Evolutionary conservation across 2,888 invertebrate genomes (phyloP).

Genomic region (Meteorus cinctellus): DNA sequence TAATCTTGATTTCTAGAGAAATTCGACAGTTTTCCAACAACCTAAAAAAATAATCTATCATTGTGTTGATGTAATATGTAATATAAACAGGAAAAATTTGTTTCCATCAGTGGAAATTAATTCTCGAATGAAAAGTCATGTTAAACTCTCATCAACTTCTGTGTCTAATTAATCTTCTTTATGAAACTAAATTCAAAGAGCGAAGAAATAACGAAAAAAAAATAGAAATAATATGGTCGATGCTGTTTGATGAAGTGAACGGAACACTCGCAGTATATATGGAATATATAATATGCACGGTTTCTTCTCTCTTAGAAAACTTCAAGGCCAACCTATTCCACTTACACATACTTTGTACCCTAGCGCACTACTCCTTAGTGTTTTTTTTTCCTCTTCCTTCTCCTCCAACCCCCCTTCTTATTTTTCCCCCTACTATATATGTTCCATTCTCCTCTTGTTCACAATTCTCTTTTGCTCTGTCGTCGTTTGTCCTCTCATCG

Average conservation of each 20-base stretch:
- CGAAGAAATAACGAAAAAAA: background rate
- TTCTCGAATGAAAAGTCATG: no score
- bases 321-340: constrained; percentile 61
- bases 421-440: background rate
- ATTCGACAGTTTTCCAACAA: no score
- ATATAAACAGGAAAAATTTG: no score
- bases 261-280: constrained; percentile 24
- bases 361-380: constrained; percentile 45
- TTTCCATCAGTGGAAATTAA: no score
- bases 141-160: background rate
- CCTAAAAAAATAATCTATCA: no score
- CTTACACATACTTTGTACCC: constrained; percentile 52
- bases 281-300: constrained; percentile 49
- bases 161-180: background rate
- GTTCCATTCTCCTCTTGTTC: constrained; percentile 27
- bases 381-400: constrained; percentile 40
- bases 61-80: no score
- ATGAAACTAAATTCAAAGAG: background rate
- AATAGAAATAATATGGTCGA: background rate
- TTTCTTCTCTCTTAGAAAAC: constrained; percentile 52
- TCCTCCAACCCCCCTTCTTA: background rate
- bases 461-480: constrained; percentile 39
- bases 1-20: no score
- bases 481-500: constrained; percentile 42
- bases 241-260: background rate